Evolutionary conservation across 2,113 vertebrate species (phyloP).

Genomic region (Barnardius zonarius): DNA sequence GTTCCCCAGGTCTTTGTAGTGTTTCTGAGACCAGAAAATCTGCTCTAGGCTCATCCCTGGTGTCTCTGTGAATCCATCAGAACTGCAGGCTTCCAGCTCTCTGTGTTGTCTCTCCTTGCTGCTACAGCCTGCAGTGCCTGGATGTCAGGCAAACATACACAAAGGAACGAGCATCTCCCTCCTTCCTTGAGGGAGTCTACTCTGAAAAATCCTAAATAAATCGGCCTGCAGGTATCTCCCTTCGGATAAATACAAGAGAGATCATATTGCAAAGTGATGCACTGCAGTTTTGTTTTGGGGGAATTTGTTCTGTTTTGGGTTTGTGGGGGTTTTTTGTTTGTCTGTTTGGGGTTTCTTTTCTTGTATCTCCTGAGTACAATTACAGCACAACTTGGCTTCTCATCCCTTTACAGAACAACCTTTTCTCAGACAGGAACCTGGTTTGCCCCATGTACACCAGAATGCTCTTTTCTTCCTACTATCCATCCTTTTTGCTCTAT

Average conservation of each 20-base stretch:
- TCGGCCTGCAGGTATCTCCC: neutral
- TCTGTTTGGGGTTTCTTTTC: neutral
- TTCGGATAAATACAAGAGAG: neutral
- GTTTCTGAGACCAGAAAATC: neutral
- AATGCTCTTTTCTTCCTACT: neutral
- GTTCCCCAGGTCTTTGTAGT: neutral
- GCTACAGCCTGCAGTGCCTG: neutral
- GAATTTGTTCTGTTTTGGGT: neutral
- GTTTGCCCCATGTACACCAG: fast-evolving
- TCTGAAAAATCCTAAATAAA: neutral
- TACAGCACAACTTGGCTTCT: neutral
- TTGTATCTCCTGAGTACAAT: neutral
- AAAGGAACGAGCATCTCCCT: neutral
- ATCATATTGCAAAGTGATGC: neutral
- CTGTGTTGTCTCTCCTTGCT: neutral
- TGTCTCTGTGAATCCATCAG: neutral
- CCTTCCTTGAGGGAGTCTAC: neutral
- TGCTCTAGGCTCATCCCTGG: neutral
- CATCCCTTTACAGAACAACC: neutral
- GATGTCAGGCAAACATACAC: neutral
- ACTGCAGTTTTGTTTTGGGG: too few species aligned
- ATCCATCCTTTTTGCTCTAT: neutral
- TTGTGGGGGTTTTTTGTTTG: too few species aligned
- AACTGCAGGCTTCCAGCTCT: neutral
- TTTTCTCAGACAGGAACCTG: neutral